Percentiles rank a stretch among this genome's conserved stretches.
Conservation (phyloP, 64 coral and sea anemone species). For the Stylophora pistillata region DNA sequence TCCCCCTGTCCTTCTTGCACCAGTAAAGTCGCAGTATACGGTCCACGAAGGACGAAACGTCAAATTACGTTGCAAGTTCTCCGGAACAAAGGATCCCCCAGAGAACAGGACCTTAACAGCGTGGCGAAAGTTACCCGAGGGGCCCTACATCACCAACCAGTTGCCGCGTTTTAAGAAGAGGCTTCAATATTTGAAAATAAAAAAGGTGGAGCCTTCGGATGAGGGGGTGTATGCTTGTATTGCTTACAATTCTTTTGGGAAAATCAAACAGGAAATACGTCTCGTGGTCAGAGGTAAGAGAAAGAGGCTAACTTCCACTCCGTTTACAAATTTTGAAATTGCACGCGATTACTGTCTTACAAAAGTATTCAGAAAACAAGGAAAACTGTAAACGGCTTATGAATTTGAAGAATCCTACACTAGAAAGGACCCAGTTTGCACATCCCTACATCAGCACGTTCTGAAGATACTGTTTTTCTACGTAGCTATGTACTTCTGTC, state of each 20-base stretch:
- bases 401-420: too few relatives aligned
- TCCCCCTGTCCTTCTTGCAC: constrained; percentile 25
- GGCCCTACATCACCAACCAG: background rate
- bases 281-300: constrained; percentile 37
- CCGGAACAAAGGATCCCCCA: constrained; percentile 40
- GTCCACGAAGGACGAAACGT: constrained; percentile 35
- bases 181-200: constrained; percentile 49
- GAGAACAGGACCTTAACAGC: constrained; percentile 52
- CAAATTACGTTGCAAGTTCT: constrained; percentile 52
- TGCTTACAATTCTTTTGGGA: constrained; percentile 33
- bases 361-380: too few relatives aligned
- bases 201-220: constrained; percentile 25
- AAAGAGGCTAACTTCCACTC: too few relatives aligned
- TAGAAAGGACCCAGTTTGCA: too few relatives aligned
- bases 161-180: constrained; percentile 32
- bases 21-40: constrained; percentile 30
- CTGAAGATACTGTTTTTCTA: too few relatives aligned
- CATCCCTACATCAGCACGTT: too few relatives aligned
- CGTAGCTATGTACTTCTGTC: too few relatives aligned
- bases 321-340: too few relatives aligned
- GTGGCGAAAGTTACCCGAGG: constrained; percentile 42
- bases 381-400: too few relatives aligned
- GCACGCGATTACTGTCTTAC: background rate
- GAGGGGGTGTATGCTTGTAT: constrained; percentile 49
- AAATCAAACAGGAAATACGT: constrained; percentile 2